A percentile compares a stretch with the other conserved stretches of the same genome.
Evolutionary conservation across 2,888 invertebrate genomes (phyloP).

Genomic region (Tenthredo distinguenda): DNA sequence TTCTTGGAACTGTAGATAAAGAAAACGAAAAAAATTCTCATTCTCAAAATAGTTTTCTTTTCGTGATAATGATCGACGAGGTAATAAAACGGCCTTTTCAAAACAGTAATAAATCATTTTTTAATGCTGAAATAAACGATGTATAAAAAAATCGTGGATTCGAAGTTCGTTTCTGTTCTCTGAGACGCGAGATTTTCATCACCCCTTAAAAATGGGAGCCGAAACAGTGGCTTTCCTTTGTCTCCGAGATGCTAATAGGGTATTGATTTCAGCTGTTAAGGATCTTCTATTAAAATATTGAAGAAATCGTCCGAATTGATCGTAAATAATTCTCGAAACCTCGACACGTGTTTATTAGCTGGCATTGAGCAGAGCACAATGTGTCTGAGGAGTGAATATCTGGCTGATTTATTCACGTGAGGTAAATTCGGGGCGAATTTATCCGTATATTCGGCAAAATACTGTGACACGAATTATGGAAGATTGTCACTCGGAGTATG

Average conservation of each 20-base stretch:
- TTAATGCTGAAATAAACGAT: neutral
- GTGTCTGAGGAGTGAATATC: neutral
- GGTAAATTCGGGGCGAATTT: neutral
- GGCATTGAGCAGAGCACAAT: neutral
- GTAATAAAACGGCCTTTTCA: neutral
- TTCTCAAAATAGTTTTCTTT: neutral
- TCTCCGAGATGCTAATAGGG: constrained; percentile 12
- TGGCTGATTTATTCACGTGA: neutral
- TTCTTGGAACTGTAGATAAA: constrained; percentile 7
- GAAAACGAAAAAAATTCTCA: neutral
- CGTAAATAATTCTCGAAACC: neutral
- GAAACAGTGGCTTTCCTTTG: constrained; percentile 1
- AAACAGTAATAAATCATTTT: neutral
- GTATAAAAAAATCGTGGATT: neutral
- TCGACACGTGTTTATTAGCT: neutral
- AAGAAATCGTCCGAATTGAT: neutral
- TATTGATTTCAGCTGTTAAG: neutral
- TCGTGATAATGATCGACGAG: neutral
- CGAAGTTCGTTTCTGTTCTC: neutral
- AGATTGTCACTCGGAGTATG: neutral
- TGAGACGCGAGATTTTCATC: neutral
- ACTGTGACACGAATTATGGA: neutral
- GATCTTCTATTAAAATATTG: neutral
- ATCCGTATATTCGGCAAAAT: neutral
- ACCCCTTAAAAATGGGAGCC: neutral